These are phyloP conservation scores for Dilophus febrilis DNA, from an alignment of 2,888 invertebrate species.

Conservation along the genomic window DNA sequence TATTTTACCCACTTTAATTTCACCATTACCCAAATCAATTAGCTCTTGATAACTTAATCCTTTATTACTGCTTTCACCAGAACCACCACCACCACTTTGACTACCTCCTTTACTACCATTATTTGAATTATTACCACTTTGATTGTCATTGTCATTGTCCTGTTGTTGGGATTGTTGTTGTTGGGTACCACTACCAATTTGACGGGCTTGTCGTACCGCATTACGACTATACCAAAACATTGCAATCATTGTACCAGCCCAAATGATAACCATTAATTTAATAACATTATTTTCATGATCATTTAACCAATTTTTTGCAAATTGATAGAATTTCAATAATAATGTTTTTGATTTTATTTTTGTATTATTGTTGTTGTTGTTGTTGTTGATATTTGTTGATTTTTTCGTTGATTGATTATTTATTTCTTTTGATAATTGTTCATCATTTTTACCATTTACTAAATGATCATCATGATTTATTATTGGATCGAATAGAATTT, in stretches of 20 bases:
- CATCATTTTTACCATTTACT: no score
- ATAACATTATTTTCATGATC: slow-evolving; percentile 61
- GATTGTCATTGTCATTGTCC: no score
- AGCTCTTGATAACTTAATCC: slow-evolving; percentile 19
- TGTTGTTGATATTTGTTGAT: background rate
- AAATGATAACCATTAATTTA: slow-evolving; percentile 48
- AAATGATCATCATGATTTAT: no score
- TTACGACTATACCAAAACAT: slow-evolving; percentile 62
- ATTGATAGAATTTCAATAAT: background rate
- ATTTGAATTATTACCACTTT: slow-evolving; percentile 12
- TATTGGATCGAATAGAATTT: no score
- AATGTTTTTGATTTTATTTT: slow-evolving; percentile 1
- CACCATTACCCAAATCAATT: slow-evolving; percentile 25
- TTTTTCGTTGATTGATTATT: background rate
- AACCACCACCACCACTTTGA: slow-evolving; percentile 15
- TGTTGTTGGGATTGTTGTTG: slow-evolving; percentile 10
- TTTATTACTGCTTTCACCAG: slow-evolving; percentile 3
- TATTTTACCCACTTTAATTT: slow-evolving; percentile 64
- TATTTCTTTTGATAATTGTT: no score
- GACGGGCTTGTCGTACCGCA: slow-evolving; percentile 52
- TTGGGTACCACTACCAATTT: slow-evolving; percentile 43
- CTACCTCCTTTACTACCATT: background rate
- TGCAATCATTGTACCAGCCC: slow-evolving; percentile 47
- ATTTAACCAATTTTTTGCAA: slow-evolving; percentile 37
- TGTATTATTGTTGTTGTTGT: slow-evolving; percentile 5